Evolutionary conservation across 2,113 vertebrate genomes (phyloP).

Genomic region (Anguilla rostrata): DNA sequence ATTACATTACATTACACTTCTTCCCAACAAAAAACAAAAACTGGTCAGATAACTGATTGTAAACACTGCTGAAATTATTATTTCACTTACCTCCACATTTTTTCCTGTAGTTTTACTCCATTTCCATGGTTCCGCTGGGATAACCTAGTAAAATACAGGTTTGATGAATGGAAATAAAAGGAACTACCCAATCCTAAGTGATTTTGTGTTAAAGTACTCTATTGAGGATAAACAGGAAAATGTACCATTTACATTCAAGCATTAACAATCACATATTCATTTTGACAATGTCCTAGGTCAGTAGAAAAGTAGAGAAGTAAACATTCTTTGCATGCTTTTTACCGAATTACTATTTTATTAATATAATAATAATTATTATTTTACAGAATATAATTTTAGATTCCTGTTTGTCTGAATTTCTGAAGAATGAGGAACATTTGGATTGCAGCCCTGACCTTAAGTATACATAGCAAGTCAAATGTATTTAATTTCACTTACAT

Average conservation of each 20-base stretch:
- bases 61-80: slow-evolving; percentile 18
- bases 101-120: slow-evolving; percentile 1
- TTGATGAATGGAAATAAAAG: neutral
- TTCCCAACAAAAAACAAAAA: slow-evolving; percentile 60
- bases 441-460: neutral
- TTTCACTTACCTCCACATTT: slow-evolving; percentile 39
- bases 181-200: neutral
- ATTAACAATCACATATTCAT: neutral
- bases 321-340: neutral
- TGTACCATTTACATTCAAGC: slow-evolving; percentile 18
- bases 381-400: no score
- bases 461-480: neutral
- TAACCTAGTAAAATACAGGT: slow-evolving; percentile 12
- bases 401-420: no score
- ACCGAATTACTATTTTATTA: neutral
- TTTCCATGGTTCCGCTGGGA: neutral
- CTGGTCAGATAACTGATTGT: slow-evolving; percentile 50
- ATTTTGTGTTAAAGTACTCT: neutral
- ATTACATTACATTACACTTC: no score
- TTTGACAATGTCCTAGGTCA: neutral
- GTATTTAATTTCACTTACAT: neutral
- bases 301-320: neutral
- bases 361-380: no score
- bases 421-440: no score
- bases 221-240: neutral